Base-by-base conservation (phyloP, 2,888 invertebrate species). In the Timema podura region DNA sequence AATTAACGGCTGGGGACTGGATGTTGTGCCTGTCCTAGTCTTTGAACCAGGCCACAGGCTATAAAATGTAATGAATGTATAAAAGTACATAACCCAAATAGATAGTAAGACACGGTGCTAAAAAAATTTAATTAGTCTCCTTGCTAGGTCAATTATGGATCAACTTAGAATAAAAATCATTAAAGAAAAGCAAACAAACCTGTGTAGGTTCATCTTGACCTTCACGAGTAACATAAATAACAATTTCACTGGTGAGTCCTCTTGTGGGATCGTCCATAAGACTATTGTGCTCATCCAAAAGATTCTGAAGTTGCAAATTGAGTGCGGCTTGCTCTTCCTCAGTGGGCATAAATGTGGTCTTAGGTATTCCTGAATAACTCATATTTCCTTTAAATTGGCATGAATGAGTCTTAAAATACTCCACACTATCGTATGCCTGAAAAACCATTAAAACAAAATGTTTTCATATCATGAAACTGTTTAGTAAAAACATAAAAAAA, bases 141-240 rank as follows among this genome's bases (percentile, higher is more conserved):
- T 30, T 2, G 30, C 30, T 30, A 30, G 3, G 30, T 30, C 3
- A 30, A 30, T 30, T 2, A 30, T 30, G 30, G 30, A 30, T 30
- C 30, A 30, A 30, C 30, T 30, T 30, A 30, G 30, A 30, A 30
- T 30, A 3, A 3, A 16, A 6, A 44, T 16, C 30, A 64, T 64
- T 30, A 45, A 15, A 15, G n/a, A 68, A 44, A 5, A 7, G 16
- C 54, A 30, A 57, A 69, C 46, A 7, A 15, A 69, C 69, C 69
- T 69, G 65, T 9, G 70, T 72, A 2, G 68, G 70, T 30, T 72
- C 68, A 49, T 66, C 68, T 15, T 68, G 61, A 3, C 72, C 70
- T 45, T 72, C 72, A 30, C 54, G 47, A 7, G 68, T 68, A 1
- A 70, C 65, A 51, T 72, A 70, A 15, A 72, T 68, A 15, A 72